Conservation (phyloP, 2,888 invertebrate genomes). For the Meloe dianella region DNA sequence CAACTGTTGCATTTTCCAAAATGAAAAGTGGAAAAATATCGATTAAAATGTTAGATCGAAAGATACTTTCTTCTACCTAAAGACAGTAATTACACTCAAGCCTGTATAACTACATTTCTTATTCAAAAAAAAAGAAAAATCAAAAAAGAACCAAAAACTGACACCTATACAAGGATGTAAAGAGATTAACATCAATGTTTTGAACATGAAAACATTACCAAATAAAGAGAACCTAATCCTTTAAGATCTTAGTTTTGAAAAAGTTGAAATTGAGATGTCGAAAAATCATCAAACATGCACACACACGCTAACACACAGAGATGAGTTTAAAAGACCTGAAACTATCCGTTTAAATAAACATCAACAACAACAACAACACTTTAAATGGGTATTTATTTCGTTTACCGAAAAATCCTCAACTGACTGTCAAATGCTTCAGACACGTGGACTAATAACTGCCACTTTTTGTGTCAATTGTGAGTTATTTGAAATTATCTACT, state of each 20-base stretch:
- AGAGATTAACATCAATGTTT: conserved; percentile 1
- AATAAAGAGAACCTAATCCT: not conserved
- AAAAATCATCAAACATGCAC: conserved; percentile 5
- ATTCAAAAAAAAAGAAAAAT: too few species aligned
- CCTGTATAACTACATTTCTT: too few species aligned
- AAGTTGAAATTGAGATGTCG: conserved; percentile 3
- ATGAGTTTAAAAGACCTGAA: not conserved
- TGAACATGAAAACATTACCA: not conserved
- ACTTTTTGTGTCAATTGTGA: not conserved
- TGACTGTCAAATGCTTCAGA: not conserved
- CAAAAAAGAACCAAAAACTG: not conserved
- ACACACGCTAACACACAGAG: too few species aligned
- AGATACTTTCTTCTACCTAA: too few species aligned
- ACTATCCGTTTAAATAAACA: conserved; percentile 3
- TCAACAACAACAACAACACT: not conserved
- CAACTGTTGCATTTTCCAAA: too few species aligned
- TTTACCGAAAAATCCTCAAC: not conserved
- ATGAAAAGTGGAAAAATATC: too few species aligned
- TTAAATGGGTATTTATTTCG: not conserved
- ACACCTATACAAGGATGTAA: not conserved
- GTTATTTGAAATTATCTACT: not conserved
- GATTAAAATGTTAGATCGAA: too few species aligned
- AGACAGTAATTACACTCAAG: too few species aligned
- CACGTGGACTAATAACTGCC: conserved; percentile 6
- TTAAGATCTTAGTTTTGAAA: not conserved